Evolutionary conservation across 2,797 vertebrate species (phyloP).

Genomic region (Spinibarbus caldwelli): DNA sequence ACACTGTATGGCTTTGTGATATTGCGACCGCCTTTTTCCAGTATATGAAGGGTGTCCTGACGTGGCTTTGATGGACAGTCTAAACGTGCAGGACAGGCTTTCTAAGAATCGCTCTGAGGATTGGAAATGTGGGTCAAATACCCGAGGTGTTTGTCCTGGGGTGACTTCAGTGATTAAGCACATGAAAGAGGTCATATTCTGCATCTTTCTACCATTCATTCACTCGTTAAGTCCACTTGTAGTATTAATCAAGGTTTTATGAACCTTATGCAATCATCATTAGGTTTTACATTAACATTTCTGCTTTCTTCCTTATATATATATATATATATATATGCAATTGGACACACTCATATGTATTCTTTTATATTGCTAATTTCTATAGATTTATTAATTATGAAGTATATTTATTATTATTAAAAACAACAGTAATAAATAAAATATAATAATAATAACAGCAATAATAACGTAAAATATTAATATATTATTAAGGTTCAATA

Average conservation of each 20-base stretch:
- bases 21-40: background rate
- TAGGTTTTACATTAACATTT: background rate
- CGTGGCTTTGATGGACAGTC: background rate
- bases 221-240: background rate
- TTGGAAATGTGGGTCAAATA: too few relatives aligned
- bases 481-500: too few relatives aligned
- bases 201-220: background rate
- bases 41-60: background rate
- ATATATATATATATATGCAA: too few relatives aligned
- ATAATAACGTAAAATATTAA: too few relatives aligned
- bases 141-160: background rate
- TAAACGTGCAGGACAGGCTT: background rate
- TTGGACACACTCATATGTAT: too few relatives aligned
- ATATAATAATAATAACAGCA: too few relatives aligned
- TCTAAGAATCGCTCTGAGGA: background rate
- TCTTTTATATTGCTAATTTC: too few relatives aligned
- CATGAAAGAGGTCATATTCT: background rate
- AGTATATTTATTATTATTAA: too few relatives aligned
- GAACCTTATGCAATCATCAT: background rate
- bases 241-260: background rate
- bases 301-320: too few relatives aligned
- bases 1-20: constrained; percentile 28
- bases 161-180: background rate
- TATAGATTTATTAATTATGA: too few relatives aligned
- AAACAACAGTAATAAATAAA: too few relatives aligned